These are phyloP conservation scores for Eupithecia inturbata DNA, from an alignment of 2,888 invertebrate genomes.

Conservation along the genomic window DNA sequence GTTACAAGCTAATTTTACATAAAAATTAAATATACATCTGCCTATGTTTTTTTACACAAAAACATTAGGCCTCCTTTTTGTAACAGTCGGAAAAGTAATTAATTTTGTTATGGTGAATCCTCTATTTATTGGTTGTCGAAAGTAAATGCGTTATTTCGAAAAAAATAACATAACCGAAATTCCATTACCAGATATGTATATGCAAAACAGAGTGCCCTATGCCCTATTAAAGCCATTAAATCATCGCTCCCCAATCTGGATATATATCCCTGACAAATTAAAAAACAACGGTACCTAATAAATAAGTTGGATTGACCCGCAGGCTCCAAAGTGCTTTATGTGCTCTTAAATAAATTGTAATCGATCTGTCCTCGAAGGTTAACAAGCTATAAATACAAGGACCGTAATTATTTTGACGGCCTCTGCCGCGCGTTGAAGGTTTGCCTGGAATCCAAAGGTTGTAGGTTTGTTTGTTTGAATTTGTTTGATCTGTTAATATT, in stretches of 20 bases:
- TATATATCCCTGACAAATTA: neutral
- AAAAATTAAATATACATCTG: no score
- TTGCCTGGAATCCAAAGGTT: neutral
- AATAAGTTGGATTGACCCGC: slow-evolving; percentile 17
- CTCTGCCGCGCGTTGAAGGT: neutral
- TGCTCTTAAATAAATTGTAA: slow-evolving; percentile 36
- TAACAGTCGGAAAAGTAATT: no score
- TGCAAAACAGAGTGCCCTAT: neutral
- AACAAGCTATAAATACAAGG: slow-evolving; percentile 18
- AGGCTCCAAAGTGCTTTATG: slow-evolving; percentile 28
- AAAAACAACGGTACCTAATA: slow-evolving; percentile 19
- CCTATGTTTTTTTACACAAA: no score
- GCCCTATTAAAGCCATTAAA: neutral
- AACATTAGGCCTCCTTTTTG: no score
- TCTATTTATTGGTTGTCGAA: no score
- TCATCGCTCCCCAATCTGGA: neutral
- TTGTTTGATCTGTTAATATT: no score
- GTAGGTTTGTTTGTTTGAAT: neutral
- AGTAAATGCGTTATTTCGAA: neutral
- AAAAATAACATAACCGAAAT: neutral
- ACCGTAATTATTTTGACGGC: neutral
- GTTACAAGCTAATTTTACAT: no score
- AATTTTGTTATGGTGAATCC: no score
- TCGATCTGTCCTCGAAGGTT: slow-evolving; percentile 29
- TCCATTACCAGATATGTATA: neutral